Base-by-base conservation (phyloP, 2,888 invertebrate species). In the Apantesis nais region DNA sequence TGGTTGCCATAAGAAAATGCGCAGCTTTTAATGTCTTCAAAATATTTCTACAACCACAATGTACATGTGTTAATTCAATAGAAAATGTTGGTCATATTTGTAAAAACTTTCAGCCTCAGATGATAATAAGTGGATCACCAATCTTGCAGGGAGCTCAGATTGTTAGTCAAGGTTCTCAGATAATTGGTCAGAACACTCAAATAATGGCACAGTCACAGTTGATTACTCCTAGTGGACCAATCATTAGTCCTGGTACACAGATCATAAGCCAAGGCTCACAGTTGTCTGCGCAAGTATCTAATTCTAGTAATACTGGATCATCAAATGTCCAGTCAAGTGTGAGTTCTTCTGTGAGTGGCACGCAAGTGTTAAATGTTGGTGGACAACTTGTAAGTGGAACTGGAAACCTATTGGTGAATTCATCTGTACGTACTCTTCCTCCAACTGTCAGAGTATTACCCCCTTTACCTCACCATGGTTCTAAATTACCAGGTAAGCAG, bases 221-320 rank as follows among this genome's bases (percentile, higher is more conserved):
- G 67, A 89, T 95, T 55, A 87, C 87, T 67, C 85, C 92, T 1
- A 88, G 89, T 74, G 91, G 92, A 3, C 92, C 92, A 76, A 84
- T 93, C 25, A 77, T 93, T 66, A 92, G 92, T 76, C 93, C 93
- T 12, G 92, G 89, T 37, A 95, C 95, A 37, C 95, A 95, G 78
- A 94, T 95, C 22, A 94, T 95, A 74, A 95, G 94, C 76, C 95
- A 95, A 85, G 94, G 94, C 25, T 91, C 90, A 19, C 94, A 95
- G 77, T 78, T 94, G 25, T 89, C 93, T 67, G 91, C 90, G 68
- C 93, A 90, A 81, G 88, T 89, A 41, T 87, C 93, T 48, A 90
- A 84, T 75, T 74, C 90, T 31, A 90, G 80, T 77, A 90, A 85
- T 76, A 80, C 83, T 62, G 87, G 85, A 22, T 71, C 76, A 41